Conservation (phyloP, 2,888 invertebrate species). For the Actias luna region DNA sequence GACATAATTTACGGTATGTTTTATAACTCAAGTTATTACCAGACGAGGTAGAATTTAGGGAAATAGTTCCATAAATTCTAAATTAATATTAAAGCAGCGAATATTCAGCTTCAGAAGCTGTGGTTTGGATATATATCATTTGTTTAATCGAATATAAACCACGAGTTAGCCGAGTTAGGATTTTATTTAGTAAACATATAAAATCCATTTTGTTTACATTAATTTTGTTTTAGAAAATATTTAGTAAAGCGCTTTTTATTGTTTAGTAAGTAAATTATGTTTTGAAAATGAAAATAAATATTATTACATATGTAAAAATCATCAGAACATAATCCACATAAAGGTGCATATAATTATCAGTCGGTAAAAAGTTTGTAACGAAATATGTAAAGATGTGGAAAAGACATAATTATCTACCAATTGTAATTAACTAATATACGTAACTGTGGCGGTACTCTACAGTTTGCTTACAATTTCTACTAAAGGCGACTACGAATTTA, state of each 20-base stretch:
- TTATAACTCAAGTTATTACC: slow-evolving; percentile 7
- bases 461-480: too few relatives aligned
- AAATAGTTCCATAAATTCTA: slow-evolving; percentile 1
- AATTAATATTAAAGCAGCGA: neutral
- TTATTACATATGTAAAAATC: too few relatives aligned
- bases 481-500: neutral
- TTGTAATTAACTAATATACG: too few relatives aligned
- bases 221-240: neutral
- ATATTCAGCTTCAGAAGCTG: neutral
- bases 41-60: neutral
- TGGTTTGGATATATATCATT: slow-evolving; percentile 3
- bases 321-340: too few relatives aligned
- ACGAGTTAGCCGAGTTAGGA: neutral
- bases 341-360: too few relatives aligned
- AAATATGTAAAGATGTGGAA: too few relatives aligned
- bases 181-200: neutral
- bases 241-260: neutral
- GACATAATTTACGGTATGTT: slow-evolving; percentile 5
- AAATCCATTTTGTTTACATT: neutral
- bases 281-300: too few relatives aligned
- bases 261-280: too few relatives aligned
- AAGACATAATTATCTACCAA: too few relatives aligned
- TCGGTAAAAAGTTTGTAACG: too few relatives aligned
- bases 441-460: too few relatives aligned
- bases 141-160: neutral